Evolutionary conservation across 1,140 invertebrate species (phyloP), one percentile per base, ranked within the genome.

Genomic region (Gonioctena quinquepunctata): DNA sequence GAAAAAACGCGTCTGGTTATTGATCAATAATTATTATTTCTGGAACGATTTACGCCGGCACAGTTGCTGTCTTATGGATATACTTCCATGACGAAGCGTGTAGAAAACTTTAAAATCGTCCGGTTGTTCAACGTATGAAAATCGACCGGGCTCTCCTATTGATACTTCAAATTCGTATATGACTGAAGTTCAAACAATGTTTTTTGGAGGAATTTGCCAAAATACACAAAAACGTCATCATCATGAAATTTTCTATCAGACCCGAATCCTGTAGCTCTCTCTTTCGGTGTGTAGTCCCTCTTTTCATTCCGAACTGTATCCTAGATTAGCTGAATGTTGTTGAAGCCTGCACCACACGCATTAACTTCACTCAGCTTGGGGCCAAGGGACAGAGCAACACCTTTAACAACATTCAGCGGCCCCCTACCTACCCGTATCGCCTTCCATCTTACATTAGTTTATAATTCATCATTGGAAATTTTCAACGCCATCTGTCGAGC

Each of bases 291-390:
- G 69, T 79, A 79, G 76, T 74, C 76, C 66, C 73, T 66, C 66
- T 72, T 8, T 61, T 65, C 25, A 27, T 48, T 13, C 27, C 22
- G 33, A 21, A 19, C 56, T 22, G 18, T 57, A 67, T 68, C 63
- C 66, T 66, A 19, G 50, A 42, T 42, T 19, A 63, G 65, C 70
- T 76, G 79, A 80, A 79, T 80, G 79, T 77, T 81, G 80, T 80
- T 81, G 79, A 77, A 65, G 76, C 74, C 69, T 79, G 86, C 86
- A 85, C 84, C 84, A 86, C 86, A 87, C 86, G 86, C 86, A 85
- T 84, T 72, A 71, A 71, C 62, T 72, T 23, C 84, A 77, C 72
- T 68, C 33, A 74, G 77, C 77, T 81, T 76, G 78, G 78, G 79
- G 77, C 75, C 69, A 65, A 67, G 77, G 77, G 76, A 73, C 62